phyloP scores from a whole-genome alignment of 2,113 vertebrate genomes.

The Phrynocephalus versicolor region DNA sequence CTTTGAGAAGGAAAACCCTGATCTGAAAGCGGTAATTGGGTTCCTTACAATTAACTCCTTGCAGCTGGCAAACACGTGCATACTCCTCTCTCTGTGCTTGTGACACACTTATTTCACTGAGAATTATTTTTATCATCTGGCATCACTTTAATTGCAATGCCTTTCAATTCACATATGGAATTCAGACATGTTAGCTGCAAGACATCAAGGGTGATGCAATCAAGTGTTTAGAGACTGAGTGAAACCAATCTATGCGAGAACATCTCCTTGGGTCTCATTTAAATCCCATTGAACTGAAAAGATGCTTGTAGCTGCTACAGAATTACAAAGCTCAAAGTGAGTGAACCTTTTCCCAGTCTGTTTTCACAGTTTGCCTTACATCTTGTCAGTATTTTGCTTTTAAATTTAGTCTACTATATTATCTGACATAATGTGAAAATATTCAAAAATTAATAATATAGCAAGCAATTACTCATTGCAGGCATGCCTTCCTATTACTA shows the following conservation, averaged over 20 bases:
- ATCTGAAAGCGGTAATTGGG: background rate
- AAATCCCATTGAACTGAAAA: background rate
- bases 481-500: slow-evolving; percentile 16
- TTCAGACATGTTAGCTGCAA: background rate
- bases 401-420: slow-evolving; percentile 15
- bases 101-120: background rate
- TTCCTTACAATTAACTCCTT: background rate
- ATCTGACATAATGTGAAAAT: slow-evolving; percentile 16
- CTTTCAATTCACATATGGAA: slow-evolving; percentile 11
- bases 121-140: background rate
- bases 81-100: background rate
- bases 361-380: slow-evolving; percentile 1
- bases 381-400: slow-evolving; percentile 28
- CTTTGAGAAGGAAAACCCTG: background rate
- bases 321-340: slow-evolving; percentile 17
- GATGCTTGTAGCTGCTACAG: background rate
- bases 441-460: slow-evolving; percentile 20
- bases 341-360: background rate
- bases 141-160: background rate
- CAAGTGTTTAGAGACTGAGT: background rate
- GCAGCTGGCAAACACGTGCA: background rate
- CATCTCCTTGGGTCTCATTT: background rate
- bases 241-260: background rate
- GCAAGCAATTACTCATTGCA: slow-evolving; percentile 19
- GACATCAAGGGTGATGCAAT: background rate